Conservation (phyloP, 2,888 invertebrate species). For the Hyles lineata region DNA sequence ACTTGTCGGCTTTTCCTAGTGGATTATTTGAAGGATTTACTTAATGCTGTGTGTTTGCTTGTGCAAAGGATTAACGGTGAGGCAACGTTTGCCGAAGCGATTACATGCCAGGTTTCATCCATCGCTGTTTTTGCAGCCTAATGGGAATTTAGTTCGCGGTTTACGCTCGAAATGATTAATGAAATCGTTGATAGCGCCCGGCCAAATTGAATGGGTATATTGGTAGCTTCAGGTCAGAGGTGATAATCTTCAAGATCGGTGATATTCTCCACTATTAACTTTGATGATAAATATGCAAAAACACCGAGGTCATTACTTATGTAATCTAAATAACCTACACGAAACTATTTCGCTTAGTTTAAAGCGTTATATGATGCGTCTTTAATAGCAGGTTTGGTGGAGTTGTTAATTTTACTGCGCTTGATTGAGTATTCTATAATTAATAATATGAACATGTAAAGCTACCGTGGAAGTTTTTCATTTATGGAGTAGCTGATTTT, state of each 20-base stretch:
- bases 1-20: constrained; percentile 76
- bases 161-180: constrained; percentile 55
- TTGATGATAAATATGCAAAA: constrained; percentile 42
- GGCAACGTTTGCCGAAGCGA: constrained; percentile 66
- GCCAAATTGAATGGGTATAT: constrained; percentile 56
- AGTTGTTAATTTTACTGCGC: constrained; percentile 1
- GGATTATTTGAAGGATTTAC: constrained; percentile 81
- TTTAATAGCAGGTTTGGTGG: constrained; percentile 4
- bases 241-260: constrained; percentile 45
- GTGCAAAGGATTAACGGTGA: constrained; percentile 67
- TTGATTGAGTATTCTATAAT: constrained; percentile 13
- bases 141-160: constrained; percentile 50
- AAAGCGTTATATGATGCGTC: constrained; percentile 14
- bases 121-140: constrained; percentile 65
- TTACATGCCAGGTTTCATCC: constrained; percentile 61
- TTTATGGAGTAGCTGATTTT: neutral
- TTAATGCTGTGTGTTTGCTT: constrained; percentile 77
- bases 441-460: neutral
- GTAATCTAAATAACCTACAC: constrained; percentile 24
- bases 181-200: constrained; percentile 48
- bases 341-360: neutral
- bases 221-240: constrained; percentile 50
- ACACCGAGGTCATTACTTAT: constrained; percentile 28
- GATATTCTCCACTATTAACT: constrained; percentile 46
- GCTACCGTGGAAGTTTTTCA: neutral